A percentile compares a stretch with the other conserved stretches of the same genome.
Evolutionary conservation across 1,140 invertebrate genomes (phyloP).

Genomic region (Sycophila sp.): DNA sequence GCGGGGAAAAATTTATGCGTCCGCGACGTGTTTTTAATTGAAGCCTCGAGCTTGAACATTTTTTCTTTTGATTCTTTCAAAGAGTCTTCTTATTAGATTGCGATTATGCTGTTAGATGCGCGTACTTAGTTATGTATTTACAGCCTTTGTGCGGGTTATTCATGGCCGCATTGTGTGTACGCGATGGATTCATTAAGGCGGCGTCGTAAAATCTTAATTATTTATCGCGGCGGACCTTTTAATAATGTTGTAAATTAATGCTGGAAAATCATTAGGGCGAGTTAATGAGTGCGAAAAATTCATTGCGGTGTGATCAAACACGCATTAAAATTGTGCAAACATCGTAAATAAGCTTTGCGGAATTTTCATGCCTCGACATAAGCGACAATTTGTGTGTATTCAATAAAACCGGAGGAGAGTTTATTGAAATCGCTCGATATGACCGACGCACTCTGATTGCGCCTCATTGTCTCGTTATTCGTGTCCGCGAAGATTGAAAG

Average conservation of each 20-base stretch:
- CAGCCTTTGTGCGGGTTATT: too few species aligned
- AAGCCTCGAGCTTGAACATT: too few species aligned
- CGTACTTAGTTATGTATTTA: too few species aligned
- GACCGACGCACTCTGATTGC: background rate
- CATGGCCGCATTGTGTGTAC: too few species aligned
- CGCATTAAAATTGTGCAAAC: background rate
- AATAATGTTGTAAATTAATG: slow-evolving; percentile 12
- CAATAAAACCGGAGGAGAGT: background rate
- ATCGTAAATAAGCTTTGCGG: background rate
- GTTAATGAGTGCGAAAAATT: slow-evolving; percentile 4
- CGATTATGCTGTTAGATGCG: too few species aligned
- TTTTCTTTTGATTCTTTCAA: too few species aligned
- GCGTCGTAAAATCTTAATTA: slow-evolving; percentile 13
- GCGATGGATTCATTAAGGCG: too few species aligned
- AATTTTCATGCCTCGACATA: background rate
- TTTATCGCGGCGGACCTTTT: background rate
- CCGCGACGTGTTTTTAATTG: too few species aligned
- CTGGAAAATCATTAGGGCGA: background rate
- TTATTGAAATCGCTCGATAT: background rate
- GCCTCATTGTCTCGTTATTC: too few species aligned
- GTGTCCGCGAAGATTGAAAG: too few species aligned
- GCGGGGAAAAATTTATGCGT: too few species aligned
- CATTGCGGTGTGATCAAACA: background rate
- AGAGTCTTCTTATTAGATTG: too few species aligned
- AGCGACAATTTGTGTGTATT: background rate